Evolutionary conservation across 2,797 vertebrate genomes (phyloP), one percentile per base, ranked within the genome.

Genomic region (Todus mexicanus): DNA sequence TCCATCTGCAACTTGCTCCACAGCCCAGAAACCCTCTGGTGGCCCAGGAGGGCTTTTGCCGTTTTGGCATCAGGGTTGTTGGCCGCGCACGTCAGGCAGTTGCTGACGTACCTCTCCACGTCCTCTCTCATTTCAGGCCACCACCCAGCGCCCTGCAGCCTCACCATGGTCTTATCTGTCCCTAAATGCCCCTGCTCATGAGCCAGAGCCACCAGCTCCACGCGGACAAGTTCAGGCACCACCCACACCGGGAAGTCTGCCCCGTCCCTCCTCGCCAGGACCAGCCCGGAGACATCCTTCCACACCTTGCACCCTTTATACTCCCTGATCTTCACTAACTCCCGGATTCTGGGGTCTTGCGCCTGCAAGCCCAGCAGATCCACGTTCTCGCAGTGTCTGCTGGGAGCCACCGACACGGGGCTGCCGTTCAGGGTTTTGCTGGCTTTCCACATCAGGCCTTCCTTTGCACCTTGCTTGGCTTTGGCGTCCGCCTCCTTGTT

Each of bases 1-100:
- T 96, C 96, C 51, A 96, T 85, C 85, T 96, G 89, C 73, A 96
- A 11, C n/a, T 73, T 95, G 76, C 96, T 96, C 96, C 96, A 96
- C 0, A 95, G 95, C 59, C 96, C 95, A 38, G 92, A 96, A 91
- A 56, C 56, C 76, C 96, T 95, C 85, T 96, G 96, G 79, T 92
- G 51, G n/a, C 92, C 82, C 69, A 96, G 85, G 73, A 92, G 10
- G 29, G 31, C 57, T 80, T 96, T 96, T 35, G 89, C n/a, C 0
- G 4, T 45, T 94, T 96, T 96, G 23, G 53, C 29, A 9, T 96
- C 89, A 0, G 94, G 73, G 54, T 60, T 96, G 63, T 92, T 96
- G 66, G 95, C 92, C 1, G 79, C 95, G 1, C 96, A 96, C 0
- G 51, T 96, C 76, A 96, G 83, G 70, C 96, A 96, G 66, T 96